These are phyloP conservation scores for Linhomoeus sp. DNA, from an alignment of 2,888 invertebrate genomes.

Conservation along the genomic window DNA sequence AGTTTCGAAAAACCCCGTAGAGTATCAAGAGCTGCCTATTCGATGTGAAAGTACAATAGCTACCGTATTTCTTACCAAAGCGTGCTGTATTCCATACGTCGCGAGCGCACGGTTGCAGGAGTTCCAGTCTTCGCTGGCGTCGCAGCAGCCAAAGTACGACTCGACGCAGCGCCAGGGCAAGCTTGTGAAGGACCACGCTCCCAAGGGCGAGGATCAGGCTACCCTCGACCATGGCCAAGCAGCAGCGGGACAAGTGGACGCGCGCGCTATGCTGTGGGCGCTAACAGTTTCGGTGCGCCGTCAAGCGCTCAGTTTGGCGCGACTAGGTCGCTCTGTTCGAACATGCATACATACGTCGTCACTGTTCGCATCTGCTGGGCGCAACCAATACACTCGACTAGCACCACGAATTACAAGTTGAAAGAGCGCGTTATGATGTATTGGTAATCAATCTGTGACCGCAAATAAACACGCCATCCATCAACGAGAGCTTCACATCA, in stretches of 20 bases:
- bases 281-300: conserved; percentile 45
- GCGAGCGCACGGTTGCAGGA: conserved; percentile 34
- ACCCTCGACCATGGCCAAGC: conserved; percentile 64
- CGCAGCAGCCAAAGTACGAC: conserved; percentile 68
- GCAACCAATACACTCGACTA: conserved; percentile 71
- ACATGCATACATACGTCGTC: conserved; percentile 53
- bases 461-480: no score
- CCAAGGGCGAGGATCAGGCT: conserved; percentile 66
- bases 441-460: no score
- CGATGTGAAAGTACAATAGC: background rate
- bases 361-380: conserved; percentile 49
- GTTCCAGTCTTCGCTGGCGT: conserved; percentile 68
- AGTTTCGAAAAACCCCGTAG: no score
- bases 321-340: conserved; percentile 47
- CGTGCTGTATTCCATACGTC: no score
- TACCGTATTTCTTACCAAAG: no score
- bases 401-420: conserved; percentile 53
- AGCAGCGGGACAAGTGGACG: conserved; percentile 65
- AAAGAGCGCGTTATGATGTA: no score
- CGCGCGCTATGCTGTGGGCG: conserved; percentile 72
- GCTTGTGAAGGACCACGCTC: conserved; percentile 73
- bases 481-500: no score
- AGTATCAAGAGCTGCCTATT: no score
- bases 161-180: conserved; percentile 72
- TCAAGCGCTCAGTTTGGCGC: conserved; percentile 90